Conservation (phyloP, 2,797 vertebrate species). For the Lateolabrax maculatus region DNA sequence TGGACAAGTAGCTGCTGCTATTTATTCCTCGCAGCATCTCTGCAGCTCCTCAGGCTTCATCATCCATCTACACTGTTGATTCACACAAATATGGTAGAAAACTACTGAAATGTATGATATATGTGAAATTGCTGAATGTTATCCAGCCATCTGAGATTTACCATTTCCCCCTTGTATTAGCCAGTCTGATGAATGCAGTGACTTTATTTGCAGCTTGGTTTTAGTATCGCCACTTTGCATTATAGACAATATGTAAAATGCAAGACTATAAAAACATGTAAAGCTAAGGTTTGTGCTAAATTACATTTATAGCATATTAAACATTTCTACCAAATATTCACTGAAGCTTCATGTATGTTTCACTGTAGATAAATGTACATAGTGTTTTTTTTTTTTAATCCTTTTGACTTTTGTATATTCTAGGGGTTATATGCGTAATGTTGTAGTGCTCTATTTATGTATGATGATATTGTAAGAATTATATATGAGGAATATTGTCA, state of each 20-base stretch:
- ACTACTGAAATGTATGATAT: background rate
- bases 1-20: background rate
- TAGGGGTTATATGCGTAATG: too few species aligned
- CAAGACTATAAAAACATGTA: too few species aligned
- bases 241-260: too few species aligned
- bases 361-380: too few species aligned
- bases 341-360: too few species aligned
- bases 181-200: background rate
- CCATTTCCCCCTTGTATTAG: background rate
- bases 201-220: background rate
- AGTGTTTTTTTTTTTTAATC: background rate
- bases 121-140: too few species aligned
- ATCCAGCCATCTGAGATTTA: background rate
- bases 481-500: background rate
- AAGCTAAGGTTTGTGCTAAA: background rate
- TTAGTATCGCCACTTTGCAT: background rate
- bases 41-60: slow-evolving; percentile 12
- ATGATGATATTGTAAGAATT: background rate
- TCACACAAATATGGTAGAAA: slow-evolving; percentile 6
- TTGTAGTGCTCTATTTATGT: too few species aligned
- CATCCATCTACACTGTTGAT: background rate
- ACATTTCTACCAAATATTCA: too few species aligned
- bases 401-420: too few species aligned
- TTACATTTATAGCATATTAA: too few species aligned
- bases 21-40: background rate